A percentile compares a stretch with the other conserved stretches of the same genome.
These are phyloP conservation scores for Eristalinus sepulchralis DNA, from an alignment of 2,888 invertebrate genomes.

Conservation along the genomic window DNA sequence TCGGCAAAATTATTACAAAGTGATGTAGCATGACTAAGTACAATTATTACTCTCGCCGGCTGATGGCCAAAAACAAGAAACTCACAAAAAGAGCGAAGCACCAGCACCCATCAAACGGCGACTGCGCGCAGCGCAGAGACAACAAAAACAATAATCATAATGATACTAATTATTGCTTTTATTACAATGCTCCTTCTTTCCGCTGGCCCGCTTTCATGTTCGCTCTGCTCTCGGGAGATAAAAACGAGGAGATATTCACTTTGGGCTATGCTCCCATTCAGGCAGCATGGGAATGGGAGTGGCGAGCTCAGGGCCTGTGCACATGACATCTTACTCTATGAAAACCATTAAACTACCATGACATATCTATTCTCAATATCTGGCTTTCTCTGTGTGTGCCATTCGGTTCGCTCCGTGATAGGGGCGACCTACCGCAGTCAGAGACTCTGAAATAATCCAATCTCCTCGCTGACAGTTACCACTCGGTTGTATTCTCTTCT, in stretches of 20 bases:
- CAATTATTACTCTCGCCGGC: slow-evolving; percentile 75
- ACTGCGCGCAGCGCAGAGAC: slow-evolving; percentile 12
- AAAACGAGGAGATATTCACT: neutral
- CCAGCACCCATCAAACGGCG: neutral
- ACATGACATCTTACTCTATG: slow-evolving; percentile 57
- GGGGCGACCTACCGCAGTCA: slow-evolving; percentile 65
- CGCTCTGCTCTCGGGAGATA: neutral
- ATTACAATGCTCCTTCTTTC: slow-evolving; percentile 30
- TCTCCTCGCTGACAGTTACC: slow-evolving; percentile 66
- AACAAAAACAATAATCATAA: slow-evolving; percentile 60
- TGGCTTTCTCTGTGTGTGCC: slow-evolving; percentile 62
- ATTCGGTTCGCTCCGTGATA: slow-evolving; percentile 42
- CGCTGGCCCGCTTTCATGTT: slow-evolving; percentile 2
- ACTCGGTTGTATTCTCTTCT: slow-evolving; percentile 37
- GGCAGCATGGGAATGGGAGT: slow-evolving; percentile 21
- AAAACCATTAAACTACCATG: slow-evolving; percentile 66
- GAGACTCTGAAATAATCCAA: slow-evolving; percentile 58
- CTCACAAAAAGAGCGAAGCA: no score
- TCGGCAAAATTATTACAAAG: slow-evolving; percentile 80
- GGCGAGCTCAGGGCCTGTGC: slow-evolving; percentile 14
- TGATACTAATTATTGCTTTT: slow-evolving; percentile 65
- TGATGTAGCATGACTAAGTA: slow-evolving; percentile 81
- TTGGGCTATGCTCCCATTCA: slow-evolving; percentile 8
- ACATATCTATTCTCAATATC: slow-evolving; percentile 65
- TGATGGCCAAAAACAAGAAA: slow-evolving; percentile 26